Conservation (phyloP, 35 echinoderm and acorn worm genomes). For the Heliocidaris tuberculata region DNA sequence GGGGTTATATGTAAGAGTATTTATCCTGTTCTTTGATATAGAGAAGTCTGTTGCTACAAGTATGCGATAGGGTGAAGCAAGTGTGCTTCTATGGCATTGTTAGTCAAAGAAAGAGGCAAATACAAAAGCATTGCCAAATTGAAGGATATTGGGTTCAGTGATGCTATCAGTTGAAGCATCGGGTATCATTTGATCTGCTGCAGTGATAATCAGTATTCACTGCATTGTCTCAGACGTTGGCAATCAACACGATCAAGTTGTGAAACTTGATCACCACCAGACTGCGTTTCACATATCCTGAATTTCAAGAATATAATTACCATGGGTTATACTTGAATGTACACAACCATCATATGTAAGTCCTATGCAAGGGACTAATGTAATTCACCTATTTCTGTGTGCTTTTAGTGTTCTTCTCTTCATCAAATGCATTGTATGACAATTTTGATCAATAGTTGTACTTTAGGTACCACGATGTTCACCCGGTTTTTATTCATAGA, state of each 20-base stretch:
- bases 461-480: too few relatives aligned
- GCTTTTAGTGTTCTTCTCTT: too few relatives aligned
- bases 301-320: slow-evolving; percentile 1
- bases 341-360: not conserved
- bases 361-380: too few relatives aligned
- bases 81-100: not conserved
- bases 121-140: slow-evolving; percentile 1
- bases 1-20: not conserved
- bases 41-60: not conserved
- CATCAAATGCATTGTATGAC: too few relatives aligned
- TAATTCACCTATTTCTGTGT: too few relatives aligned
- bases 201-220: slow-evolving; percentile 17
- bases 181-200: slow-evolving; percentile 6
- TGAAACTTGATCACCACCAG: not conserved
- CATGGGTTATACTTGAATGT: not conserved
- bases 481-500: too few relatives aligned
- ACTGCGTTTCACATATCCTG: not conserved
- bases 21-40: not conserved
- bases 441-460: too few relatives aligned
- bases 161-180: not conserved
- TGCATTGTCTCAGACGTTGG: not conserved
- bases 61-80: not conserved
- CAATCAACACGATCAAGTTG: not conserved
- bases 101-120: not conserved
- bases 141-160: not conserved